Evolutionary conservation across 2,113 vertebrate species (phyloP).

Genomic region (Pseudolaguvia tuberculata): DNA sequence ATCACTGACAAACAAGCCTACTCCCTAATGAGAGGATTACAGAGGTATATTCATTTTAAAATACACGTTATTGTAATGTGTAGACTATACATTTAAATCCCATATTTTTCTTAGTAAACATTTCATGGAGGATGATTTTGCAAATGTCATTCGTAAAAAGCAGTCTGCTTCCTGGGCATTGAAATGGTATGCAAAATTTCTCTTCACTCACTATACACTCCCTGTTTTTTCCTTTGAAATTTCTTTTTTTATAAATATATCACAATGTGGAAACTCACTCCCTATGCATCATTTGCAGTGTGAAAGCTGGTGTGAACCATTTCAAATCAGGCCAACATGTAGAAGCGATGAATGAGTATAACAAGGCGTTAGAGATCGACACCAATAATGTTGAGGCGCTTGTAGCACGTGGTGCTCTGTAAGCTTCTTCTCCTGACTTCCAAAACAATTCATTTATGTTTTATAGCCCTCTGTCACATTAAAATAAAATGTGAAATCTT

Average conservation of each 20-base stretch:
- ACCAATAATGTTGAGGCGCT: slow-evolving; percentile 89
- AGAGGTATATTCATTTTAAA: slow-evolving; percentile 73
- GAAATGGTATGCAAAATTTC: slow-evolving; percentile 75
- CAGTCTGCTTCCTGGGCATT: slow-evolving; percentile 94
- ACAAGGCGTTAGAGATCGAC: slow-evolving; percentile 95
- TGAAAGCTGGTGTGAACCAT: slow-evolving; percentile 89
- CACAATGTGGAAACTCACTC: background rate
- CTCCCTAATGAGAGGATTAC: slow-evolving; percentile 91
- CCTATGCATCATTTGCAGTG: slow-evolving; percentile 62
- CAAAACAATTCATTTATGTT: background rate
- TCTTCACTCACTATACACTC: background rate
- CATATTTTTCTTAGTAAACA: slow-evolving; percentile 71
- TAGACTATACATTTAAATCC: background rate
- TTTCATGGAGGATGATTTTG: slow-evolving; percentile 89
- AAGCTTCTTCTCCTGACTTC: slow-evolving; percentile 47
- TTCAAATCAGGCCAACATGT: slow-evolving; percentile 89
- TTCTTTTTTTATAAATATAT: background rate
- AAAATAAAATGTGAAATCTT: background rate
- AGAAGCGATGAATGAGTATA: slow-evolving; percentile 98
- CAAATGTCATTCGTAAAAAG: slow-evolving; percentile 81
- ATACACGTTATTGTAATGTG: background rate
- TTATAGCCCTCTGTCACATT: background rate
- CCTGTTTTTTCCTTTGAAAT: background rate
- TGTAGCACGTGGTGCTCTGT: slow-evolving; percentile 96
- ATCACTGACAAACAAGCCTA: slow-evolving; percentile 86